Base-by-base conservation (phyloP, 2,113 vertebrate genomes). In the Cacatua alba region DNA sequence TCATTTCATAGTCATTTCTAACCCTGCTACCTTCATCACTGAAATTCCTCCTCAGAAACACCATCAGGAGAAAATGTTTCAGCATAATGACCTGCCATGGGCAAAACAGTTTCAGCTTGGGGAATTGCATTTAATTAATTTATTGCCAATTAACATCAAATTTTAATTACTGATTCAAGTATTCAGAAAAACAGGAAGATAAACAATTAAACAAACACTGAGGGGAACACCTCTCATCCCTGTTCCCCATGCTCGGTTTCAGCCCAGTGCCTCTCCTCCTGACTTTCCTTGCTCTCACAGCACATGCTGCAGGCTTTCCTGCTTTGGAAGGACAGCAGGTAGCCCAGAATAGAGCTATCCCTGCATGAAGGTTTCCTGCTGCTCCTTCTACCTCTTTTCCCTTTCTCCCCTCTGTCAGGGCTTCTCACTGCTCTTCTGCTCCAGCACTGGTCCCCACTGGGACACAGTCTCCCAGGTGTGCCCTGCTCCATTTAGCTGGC, bases 41-140 rank as follows among this genome's bases (percentile, higher is more conserved):
- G 71, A 72, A 87, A 49, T 9, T 70, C 43, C 31, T 79, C n/a
- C 64, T 74, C 21, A 65, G 46, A 2, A 87, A 53, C 9, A 62
- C 5, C 43, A 28, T 59, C 19, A 63, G 53, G 90, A 90, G 10
- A 18, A 90, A 90, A 72, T 9, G 3, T 82, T 91, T 86, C 86
- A 81, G 63, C 49, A 62, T 86, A 91, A 92, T 46, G 68, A 86
- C 46, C 21, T 82, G 23, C 49, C 7, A 3, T 67, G 80, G 92
- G 65, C 77, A 89, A 91, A 81, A 37, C 17, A 68, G 13, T 55
- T 75, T 78, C 77, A 89, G 35, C 69, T 51, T 51, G 48, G 60
- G 39, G 69, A 84, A 91, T 68, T 89, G 46, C 55, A 87, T 74
- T 96, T 89, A 51, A n/a, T 33, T 87, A 81, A 92, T 87, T 91